Base-by-base conservation (phyloP, 2,888 invertebrate genomes). In the Eudasyphora cyanicolor region DNA sequence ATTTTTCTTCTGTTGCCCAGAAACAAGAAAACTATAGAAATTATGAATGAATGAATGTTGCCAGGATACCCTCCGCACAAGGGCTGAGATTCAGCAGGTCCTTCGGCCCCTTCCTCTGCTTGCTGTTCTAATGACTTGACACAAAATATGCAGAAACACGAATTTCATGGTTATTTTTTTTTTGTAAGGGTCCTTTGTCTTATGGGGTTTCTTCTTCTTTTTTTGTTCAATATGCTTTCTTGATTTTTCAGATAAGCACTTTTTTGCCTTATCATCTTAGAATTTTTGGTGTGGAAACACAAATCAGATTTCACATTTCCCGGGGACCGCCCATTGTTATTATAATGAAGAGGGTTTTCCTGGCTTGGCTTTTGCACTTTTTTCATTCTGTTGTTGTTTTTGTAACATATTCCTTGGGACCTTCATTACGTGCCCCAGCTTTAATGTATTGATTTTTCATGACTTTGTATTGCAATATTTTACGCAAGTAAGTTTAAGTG, bases 91-190 rank as follows among this genome's bases (percentile, higher is more conserved):
- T 71, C 62, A 70, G 45, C 51, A 54, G 67, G 70, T 64, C 54
- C 60, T 42, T 69, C 17, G 7, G n/a, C n/a, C n/a, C n/a, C 21
- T 14, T 42, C 10, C 19, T 14, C 19, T 62, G 49, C 51, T 67
- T 78, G 62, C 64, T 76, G 80, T 80, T 73, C 51, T 83, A 77
- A 80, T 83, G 77, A 83, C 70, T 57, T 14, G 54, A 32, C 71
- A 32, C 71, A 62, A 73, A 54, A 83, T 80, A 80, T 83, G 83
- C 80, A 77, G 77, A 29, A 54, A 62, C 74, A 80, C 74, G 83
- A 60, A 70, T 80, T 62, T 77, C 54, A 27, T 60, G 42, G 42
- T 32, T 32, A 17, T 17, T n/a, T 17, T 54, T 73, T 76, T 76
- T 29, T 54, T 32, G 17, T 17, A 32, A 35, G 10, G 35, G 57